Conservation (phyloP, 2,888 invertebrate species). For the Labia minor region DNA sequence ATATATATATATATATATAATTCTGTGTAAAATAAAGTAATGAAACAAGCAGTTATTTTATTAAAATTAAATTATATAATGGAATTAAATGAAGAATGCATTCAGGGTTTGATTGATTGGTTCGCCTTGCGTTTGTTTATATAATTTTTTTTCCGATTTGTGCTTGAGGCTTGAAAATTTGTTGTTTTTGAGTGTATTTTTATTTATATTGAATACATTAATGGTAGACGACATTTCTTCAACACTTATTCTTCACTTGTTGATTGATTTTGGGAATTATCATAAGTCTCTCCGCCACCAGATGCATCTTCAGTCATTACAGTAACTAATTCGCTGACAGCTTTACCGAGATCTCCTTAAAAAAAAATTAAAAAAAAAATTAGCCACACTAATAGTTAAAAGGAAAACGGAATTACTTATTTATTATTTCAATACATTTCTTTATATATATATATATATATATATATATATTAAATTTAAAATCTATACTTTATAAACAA, state of each 20-base stretch:
- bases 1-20: background rate
- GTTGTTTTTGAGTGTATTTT: background rate
- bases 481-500: too few species aligned
- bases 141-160: background rate
- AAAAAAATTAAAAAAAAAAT: too few species aligned
- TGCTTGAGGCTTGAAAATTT: background rate
- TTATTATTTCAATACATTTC: slow-evolving; percentile 15
- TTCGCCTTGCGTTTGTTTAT: background rate
- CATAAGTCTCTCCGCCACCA: slow-evolving; percentile 27
- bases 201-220: too few species aligned
- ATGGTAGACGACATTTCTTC: too few species aligned
- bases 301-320: slow-evolving; percentile 72
- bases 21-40: background rate
- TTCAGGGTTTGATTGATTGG: background rate
- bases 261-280: background rate
- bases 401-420: too few species aligned
- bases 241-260: background rate
- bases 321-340: slow-evolving; percentile 78
- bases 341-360: slow-evolving; percentile 72
- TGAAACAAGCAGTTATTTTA: background rate
- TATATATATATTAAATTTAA: too few species aligned
- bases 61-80: background rate
- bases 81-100: background rate
- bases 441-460: too few species aligned
- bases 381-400: too few species aligned